phyloP scores from a whole-genome alignment of 2,888 invertebrate genomes.

The Belgica antarctica region DNA sequence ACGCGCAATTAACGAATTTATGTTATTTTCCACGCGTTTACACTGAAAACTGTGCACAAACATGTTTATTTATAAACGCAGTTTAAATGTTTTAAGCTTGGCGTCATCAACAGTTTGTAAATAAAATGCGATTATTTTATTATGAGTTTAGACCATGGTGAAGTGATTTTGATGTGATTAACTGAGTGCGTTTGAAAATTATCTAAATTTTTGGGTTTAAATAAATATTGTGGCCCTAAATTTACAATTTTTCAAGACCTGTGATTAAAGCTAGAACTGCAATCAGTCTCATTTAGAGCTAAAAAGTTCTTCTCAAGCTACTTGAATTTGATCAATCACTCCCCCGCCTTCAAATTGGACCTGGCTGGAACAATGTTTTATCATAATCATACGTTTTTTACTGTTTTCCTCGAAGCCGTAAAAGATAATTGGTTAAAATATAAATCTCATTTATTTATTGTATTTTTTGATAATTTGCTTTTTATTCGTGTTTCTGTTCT shows the following conservation, averaged over 20 bases:
- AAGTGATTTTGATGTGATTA: conserved; percentile 4
- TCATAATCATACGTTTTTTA: background rate
- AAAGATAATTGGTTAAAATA: conserved; percentile 11
- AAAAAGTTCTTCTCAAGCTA: no score
- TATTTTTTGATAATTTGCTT: conserved; percentile 33
- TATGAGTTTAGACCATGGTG: background rate
- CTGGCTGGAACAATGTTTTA: no score
- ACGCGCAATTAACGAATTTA: background rate
- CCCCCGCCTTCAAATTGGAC: background rate
- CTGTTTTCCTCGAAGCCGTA: background rate
- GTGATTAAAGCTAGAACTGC: no score
- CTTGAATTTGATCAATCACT: background rate
- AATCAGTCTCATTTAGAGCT: no score
- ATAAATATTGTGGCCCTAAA: no score
- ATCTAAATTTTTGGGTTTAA: background rate
- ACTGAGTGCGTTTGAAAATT: background rate
- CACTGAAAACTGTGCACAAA: no score
- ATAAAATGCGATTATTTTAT: conserved; percentile 40
- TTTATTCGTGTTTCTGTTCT: background rate
- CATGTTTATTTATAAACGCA: background rate
- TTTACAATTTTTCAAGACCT: no score
- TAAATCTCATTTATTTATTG: conserved; percentile 40
- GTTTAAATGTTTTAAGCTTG: background rate
- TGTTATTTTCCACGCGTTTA: background rate
- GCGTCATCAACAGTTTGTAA: conserved; percentile 40